Conservation (phyloP, 2,797 vertebrate species). For the Etheostoma nigrum region DNA sequence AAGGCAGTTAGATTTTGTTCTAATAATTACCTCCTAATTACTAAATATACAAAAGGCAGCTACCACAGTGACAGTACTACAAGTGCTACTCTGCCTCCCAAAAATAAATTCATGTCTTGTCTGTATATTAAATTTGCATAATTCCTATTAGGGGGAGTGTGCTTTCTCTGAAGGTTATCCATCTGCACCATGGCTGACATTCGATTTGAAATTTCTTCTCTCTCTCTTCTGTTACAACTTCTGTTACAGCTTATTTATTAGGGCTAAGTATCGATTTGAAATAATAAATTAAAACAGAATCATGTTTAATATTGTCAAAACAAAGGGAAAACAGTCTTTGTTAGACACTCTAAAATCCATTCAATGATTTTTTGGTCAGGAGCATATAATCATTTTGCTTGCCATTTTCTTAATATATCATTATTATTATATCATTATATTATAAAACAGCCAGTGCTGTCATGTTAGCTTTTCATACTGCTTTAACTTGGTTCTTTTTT, state of each 20-base stretch:
- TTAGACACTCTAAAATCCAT: not conserved
- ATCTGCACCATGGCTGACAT: not conserved
- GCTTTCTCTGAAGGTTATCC: conserved; percentile 1
- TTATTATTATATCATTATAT: no score
- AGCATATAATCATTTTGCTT: not conserved
- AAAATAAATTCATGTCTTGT: not conserved
- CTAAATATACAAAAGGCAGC: not conserved
- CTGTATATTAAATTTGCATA: not conserved
- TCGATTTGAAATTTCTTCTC: not conserved
- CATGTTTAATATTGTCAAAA: not conserved
- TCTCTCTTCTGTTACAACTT: not conserved
- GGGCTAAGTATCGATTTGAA: not conserved
- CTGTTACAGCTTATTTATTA: not conserved
- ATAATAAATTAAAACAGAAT: not conserved
- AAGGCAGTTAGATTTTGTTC: not conserved
- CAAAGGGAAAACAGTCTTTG: no score
- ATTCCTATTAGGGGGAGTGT: not conserved
- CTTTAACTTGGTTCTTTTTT: no score
- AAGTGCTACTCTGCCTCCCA: not conserved
- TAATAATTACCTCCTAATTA: not conserved
- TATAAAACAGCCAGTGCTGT: no score
- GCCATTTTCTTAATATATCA: no score
- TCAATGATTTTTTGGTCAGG: not conserved
- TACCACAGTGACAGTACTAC: not conserved
- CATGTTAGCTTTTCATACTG: no score